Conservation (phyloP, 2,113 vertebrate genomes). For the Meriones unguiculatus region DNA sequence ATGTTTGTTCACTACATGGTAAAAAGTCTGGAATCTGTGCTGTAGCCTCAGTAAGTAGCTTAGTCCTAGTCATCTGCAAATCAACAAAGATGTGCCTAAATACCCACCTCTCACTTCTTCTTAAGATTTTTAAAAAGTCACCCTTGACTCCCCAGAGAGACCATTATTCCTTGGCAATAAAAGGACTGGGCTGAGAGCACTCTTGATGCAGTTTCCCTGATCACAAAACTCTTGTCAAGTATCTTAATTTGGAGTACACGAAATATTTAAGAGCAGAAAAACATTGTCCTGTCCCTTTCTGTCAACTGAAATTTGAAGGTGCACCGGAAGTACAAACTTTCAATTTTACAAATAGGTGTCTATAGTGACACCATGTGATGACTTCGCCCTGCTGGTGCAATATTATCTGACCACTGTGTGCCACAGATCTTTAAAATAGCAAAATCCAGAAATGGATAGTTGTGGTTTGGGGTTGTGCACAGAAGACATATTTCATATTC, state of each 20-base stretch:
- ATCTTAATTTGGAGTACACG: not conserved
- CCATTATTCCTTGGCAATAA: not conserved
- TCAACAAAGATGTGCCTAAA: not conserved
- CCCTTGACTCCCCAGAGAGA: not conserved
- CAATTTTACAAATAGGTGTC: not conserved
- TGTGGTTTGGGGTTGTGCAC: not conserved
- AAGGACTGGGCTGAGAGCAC: not conserved
- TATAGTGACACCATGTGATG: not conserved
- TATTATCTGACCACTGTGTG: not conserved
- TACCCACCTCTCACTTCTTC: not conserved
- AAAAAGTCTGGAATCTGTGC: not conserved
- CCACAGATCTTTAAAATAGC: not conserved
- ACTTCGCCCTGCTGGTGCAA: not conserved
- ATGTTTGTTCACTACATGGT: not conserved
- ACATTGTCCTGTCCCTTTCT: not conserved
- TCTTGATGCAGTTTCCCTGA: not conserved
- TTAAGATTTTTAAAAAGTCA: conserved; percentile 38
- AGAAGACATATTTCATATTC: not conserved
- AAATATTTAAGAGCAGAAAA: conserved; percentile 22
- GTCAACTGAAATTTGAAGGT: not conserved
- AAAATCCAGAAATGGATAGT: conserved; percentile 1
- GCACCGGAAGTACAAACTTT: not conserved
- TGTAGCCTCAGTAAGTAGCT: not conserved
- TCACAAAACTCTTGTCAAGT: not conserved
- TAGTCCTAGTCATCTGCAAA: not conserved